A percentile compares a stretch with the other conserved stretches of the same genome.
Evolutionary conservation across 2,113 vertebrate genomes (phyloP).

Genomic region (Calidris pugnax): DNA sequence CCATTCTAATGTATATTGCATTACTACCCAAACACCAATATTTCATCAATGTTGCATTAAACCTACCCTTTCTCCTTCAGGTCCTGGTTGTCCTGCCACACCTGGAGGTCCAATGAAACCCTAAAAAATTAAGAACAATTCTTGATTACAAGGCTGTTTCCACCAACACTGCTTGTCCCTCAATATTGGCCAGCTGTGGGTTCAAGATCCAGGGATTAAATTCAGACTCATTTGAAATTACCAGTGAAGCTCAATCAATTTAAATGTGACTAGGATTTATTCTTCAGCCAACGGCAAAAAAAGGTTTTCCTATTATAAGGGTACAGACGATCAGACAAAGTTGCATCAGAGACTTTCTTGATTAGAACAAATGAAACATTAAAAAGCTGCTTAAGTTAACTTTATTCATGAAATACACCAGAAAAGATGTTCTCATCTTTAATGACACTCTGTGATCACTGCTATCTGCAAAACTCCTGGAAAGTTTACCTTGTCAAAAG

Average conservation of each 20-base stretch:
- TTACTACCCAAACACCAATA: not conserved
- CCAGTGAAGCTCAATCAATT: not conserved
- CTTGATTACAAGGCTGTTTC: not conserved
- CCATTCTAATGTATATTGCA: not conserved
- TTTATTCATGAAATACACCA: not conserved
- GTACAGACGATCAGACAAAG: not conserved
- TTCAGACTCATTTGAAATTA: not conserved
- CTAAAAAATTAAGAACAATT: conserved; percentile 70
- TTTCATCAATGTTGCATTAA: not conserved
- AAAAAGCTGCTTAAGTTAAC: not conserved
- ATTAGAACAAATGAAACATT: not conserved
- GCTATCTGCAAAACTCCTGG: not conserved
- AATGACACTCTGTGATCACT: not conserved
- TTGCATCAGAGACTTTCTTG: not conserved
- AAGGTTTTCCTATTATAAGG: not conserved
- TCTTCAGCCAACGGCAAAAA: not conserved
- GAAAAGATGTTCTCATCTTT: not conserved
- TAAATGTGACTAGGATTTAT: not conserved
- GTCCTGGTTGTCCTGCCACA: conserved; percentile 84
- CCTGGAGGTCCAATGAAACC: conserved; percentile 96
- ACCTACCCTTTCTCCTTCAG: conserved; percentile 91
- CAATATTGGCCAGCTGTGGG: not conserved
- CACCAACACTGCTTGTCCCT: not conserved
- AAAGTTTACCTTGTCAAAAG: not conserved
- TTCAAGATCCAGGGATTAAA: not conserved